Evolutionary conservation across 2,113 vertebrate genomes (phyloP), one percentile per base, ranked within the genome.

Genomic region (Zapornia atra): DNA sequence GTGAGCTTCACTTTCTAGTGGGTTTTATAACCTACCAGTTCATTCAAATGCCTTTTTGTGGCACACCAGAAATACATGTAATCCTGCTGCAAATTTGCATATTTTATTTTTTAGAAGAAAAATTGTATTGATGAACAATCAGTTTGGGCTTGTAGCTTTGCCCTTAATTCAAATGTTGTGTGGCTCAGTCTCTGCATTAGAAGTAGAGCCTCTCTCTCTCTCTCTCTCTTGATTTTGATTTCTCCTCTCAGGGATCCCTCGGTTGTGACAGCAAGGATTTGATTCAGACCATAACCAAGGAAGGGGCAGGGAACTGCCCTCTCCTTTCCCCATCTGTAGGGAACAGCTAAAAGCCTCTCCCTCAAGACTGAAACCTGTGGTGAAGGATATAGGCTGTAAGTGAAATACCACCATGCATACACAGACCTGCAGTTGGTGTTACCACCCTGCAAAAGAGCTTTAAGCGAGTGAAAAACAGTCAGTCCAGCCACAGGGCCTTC

Each of bases 11-110:
- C 54, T 96, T 95, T 68, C 72, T 57, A 40, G 86, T 22, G 73
- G 66, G 77, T 80, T 97, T 91, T 76, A 68, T 76, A 82, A 94
- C 79, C 81, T 84, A 81, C 56, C 77, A 76, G 77, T 84, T 91
- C 73, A 71, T 89, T 89, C 89, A 84, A 86, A 94, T 0, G 24
- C 61, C 86, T 78, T 86, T 88, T 95, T 64, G 81, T 1, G 3
- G 80, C 60, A 31, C 54, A 34, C 65, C 90, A 90, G 66, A 92
- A 90, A 88, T 33, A 38, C 10, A 6, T 4, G 33, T 15, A 56
- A 46, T 51, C 65, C 77, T 87, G 80, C 64, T 53, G 61, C 53
- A 92, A 51, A 95, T 86, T 3, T 25, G 6, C 4, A 22, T 46
- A 18, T 17, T 46, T 46, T 46, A 18, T 46, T 75, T 83, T 51